Percentiles rank a stretch among this genome's conserved stretches.
Conservation (phyloP, 1,140 invertebrate genomes). For the Colletes latitarsis region DNA sequence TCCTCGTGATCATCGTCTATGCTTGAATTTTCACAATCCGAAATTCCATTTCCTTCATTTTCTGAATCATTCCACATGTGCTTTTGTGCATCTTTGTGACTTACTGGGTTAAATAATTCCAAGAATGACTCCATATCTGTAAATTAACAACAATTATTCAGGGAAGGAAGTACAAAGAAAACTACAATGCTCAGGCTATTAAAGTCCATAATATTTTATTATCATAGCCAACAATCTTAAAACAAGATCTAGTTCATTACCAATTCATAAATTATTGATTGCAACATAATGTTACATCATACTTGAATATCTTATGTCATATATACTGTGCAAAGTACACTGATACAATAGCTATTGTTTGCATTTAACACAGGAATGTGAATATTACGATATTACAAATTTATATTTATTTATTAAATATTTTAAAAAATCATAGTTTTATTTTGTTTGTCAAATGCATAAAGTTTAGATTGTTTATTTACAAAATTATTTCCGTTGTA, state of each 20-base stretch:
- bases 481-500: neutral
- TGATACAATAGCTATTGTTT: neutral
- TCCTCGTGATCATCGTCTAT: constrained; percentile 81
- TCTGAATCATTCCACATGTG: constrained; percentile 75
- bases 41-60: constrained; percentile 70
- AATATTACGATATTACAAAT: neutral
- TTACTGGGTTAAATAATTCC: constrained; percentile 88
- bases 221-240: neutral
- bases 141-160: neutral
- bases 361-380: neutral
- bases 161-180: neutral
- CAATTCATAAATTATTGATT: constrained; percentile 16
- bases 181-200: neutral
- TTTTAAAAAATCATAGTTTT: neutral
- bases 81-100: constrained; percentile 71
- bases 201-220: constrained; percentile 1
- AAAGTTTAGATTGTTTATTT: neutral
- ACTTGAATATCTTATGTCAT: neutral
- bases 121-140: constrained; percentile 88
- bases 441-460: neutral
- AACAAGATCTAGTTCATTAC: constrained; percentile 30
- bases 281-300: constrained; percentile 5
- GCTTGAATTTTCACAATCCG: constrained; percentile 72
- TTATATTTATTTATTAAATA: neutral
- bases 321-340: neutral